Base-by-base conservation (phyloP, 1,140 invertebrate genomes). In the Drosophila arizonae region DNA sequence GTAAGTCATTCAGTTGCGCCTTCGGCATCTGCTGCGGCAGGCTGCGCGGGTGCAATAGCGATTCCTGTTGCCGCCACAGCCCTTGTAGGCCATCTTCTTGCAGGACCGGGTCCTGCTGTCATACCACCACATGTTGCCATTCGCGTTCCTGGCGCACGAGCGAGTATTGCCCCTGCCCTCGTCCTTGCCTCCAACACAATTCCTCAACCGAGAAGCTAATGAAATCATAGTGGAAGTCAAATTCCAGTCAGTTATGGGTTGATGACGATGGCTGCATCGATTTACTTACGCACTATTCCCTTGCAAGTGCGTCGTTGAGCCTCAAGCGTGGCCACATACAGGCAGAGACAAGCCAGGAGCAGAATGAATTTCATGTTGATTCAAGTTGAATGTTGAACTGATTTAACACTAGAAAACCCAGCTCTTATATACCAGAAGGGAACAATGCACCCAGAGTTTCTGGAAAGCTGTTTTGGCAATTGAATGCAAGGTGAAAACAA, bases 311-410 rank as follows among this genome's bases (percentile, higher is more conserved):
- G 6, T 2, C 50, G 39, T 17, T 72, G 70, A 10, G 70, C 63
- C 30, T 46, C 17, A 8, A 9, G 24, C 15, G 41, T 4, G 30
- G 56, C 56, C 33, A 61, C 64, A 50, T 41, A 72, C 11, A 61
- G 9, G 0, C 56, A 50, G 8, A 72, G 56, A 30, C 70, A 68
- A 48, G 39, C 50, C 43, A 68, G 21, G 57, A 67, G 17, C 6
- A 72, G 21, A 50, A 72, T 46, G 50, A 72, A 72, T 46, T 68
- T 72, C 70, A 72, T 72, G 10, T 61, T 68, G 36, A 11, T 10
- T 52, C 5, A 60, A 52, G 43, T 3, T 26, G 11, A 39, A 39
- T 45, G 39, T 39, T 17, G 28, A 66, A 66, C 48, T 66, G 55
- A 58, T 66, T 58, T n/a, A 28, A 5, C 26, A 28, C 39, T n/a